phyloP scores from a whole-genome alignment of 1,140 invertebrate species.

The Mercenaria mercenaria region DNA sequence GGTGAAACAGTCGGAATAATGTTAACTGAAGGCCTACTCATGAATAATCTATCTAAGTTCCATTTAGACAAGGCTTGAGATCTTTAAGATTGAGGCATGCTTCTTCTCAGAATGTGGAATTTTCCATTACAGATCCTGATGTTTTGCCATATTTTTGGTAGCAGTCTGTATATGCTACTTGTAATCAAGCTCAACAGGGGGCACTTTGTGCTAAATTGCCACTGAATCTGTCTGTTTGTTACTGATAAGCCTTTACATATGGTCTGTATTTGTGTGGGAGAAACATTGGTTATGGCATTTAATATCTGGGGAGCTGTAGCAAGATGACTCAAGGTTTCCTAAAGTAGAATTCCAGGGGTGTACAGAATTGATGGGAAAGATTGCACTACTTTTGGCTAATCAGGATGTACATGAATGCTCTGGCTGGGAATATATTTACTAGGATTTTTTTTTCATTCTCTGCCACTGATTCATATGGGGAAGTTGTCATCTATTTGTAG shows the following conservation, averaged over 20 bases:
- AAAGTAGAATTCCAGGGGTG: not conserved
- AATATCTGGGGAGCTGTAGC: not conserved
- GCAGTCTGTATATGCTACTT: slow-evolving; percentile 28
- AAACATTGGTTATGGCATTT: slow-evolving; percentile 23
- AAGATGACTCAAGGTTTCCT: slow-evolving; percentile 4
- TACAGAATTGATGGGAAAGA: not conserved
- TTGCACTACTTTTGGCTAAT: not conserved
- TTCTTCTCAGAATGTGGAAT: slow-evolving; percentile 13
- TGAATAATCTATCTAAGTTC: not conserved
- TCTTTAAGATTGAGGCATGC: not conserved
- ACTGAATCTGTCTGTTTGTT: not conserved
- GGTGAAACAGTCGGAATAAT: no score
- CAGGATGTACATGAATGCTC: not conserved
- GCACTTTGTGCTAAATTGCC: not conserved
- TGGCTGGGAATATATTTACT: not conserved
- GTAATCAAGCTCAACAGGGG: slow-evolving; percentile 17
- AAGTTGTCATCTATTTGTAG: no score
- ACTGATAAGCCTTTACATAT: slow-evolving; percentile 43
- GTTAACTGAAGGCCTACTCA: no score
- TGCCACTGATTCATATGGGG: no score
- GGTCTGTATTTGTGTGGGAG: slow-evolving; percentile 28
- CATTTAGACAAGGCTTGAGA: not conserved
- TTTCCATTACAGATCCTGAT: slow-evolving; percentile 36
- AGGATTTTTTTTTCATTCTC: not conserved
- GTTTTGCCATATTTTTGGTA: slow-evolving; percentile 52